A percentile compares a stretch with the other conserved stretches of the same genome.
Conservation (phyloP, 30 jellyfish, hydroid and myxozoan genomes). For the Chrysaora quinquecirrha region DNA sequence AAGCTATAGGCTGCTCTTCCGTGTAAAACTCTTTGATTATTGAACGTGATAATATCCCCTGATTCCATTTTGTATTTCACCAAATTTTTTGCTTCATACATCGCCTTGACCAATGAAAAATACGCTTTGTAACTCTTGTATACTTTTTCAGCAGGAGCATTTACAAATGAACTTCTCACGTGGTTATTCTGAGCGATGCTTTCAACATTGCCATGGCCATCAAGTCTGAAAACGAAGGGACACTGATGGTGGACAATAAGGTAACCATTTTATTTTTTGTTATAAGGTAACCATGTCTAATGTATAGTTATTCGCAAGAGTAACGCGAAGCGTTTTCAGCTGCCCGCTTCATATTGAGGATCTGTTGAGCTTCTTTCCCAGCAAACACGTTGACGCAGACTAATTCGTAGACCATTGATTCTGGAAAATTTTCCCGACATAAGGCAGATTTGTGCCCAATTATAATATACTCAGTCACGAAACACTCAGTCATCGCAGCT, state of each 20-base stretch:
- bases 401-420: too few species aligned
- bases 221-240: slow-evolving; percentile 21
- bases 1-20: slow-evolving; percentile 53
- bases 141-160: slow-evolving; percentile 58
- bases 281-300: neutral
- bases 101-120: neutral
- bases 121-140: slow-evolving; percentile 38
- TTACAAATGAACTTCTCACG: slow-evolving; percentile 54
- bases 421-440: too few species aligned
- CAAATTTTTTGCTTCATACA: neutral
- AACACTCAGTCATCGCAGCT: too few species aligned
- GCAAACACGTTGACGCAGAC: too few species aligned
- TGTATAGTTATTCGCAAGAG: neutral
- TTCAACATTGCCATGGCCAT: slow-evolving; percentile 37
- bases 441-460: too few species aligned
- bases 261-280: neutral
- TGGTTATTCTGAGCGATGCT: slow-evolving; percentile 23
- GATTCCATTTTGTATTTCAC: slow-evolving; percentile 27
- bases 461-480: too few species aligned
- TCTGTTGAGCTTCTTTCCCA: too few species aligned
- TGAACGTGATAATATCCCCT: slow-evolving; percentile 57
- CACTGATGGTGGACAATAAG: neutral
- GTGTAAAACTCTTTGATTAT: slow-evolving; percentile 62
- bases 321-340: neutral
- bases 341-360: too few species aligned